Conservation (phyloP, 2,113 vertebrate genomes). For the Illadopsis cleaveri region DNA sequence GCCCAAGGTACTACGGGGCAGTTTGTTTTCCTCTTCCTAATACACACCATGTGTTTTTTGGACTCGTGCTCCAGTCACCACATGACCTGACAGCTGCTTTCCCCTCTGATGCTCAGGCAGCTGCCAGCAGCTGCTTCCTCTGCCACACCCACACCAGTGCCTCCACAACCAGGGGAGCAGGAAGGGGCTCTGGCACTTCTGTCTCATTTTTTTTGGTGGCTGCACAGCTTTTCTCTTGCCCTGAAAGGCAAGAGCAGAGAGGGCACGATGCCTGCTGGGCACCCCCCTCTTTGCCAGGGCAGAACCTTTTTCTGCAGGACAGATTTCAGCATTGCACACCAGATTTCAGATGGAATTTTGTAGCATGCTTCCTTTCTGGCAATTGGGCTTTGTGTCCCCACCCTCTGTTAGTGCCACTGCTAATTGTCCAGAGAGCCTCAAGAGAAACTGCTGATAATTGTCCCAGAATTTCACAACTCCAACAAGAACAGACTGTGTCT, state of each 20-base stretch:
- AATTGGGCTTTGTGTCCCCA: background rate
- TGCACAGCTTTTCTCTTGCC: background rate
- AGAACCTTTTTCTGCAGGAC: background rate
- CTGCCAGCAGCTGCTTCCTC: background rate
- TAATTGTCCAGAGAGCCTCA: background rate
- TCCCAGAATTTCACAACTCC: background rate
- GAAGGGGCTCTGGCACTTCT: background rate
- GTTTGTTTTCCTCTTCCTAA: slow-evolving; percentile 16
- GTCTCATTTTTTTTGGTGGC: rapidly evolving
- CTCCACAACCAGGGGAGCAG: background rate
- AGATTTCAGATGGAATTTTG: background rate
- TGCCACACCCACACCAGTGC: background rate
- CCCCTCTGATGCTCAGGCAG: background rate
- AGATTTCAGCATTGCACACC: rapidly evolving
- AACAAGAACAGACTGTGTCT: background rate
- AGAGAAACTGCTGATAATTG: background rate
- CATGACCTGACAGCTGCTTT: background rate
- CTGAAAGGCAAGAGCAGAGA: background rate
- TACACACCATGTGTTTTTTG: background rate
- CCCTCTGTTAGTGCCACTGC: background rate
- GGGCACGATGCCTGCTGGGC: background rate
- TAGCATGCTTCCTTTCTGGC: background rate
- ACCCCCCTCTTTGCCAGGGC: rapidly evolving
- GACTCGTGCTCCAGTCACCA: background rate
- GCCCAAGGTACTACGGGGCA: background rate